Evolutionary conservation across 1,140 invertebrate species (phyloP), one percentile per base, ranked within the genome.

Genomic region (Drosophila pruinosa): DNA sequence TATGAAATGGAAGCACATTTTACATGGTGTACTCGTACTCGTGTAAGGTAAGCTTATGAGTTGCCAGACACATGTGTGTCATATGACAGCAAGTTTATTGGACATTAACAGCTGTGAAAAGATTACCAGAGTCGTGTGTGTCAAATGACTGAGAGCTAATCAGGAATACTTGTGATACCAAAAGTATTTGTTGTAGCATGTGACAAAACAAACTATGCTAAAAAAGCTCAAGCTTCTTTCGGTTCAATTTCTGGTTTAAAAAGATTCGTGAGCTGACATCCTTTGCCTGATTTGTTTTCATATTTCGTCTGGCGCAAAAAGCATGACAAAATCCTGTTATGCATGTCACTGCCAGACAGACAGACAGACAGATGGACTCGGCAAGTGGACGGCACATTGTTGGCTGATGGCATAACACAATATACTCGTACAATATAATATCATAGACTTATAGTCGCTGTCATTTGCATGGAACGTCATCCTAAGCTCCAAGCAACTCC

Each of bases 261-360:
- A 41, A 41, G 14, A 17, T 17, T 45, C 8, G 65, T 56, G 58
- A 57, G 59, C 43, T 53, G 38, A 45, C 38, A 61, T 74, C 56
- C 69, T 74, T 59, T 64, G 70, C 68, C 56, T 72, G 79, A 82
- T 82, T 78, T 83, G 65, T 73, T 83, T 78, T 63, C 59, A 73
- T 70, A 75, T 67, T 80, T 80, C 34, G 62, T 12, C 38, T 64
- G 45, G 28, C 52, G 45, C 45, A 78, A 71, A 71, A 79, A 68
- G 56, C 56, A 63, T 61, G 24, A 34, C 56, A 48, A 77, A 81
- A 82, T 82, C 79, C 58, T 59, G 79, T 82, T 83, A 75, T 83
- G 79, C 74, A 72, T 78, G 79, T 63, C 79, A 78, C 74, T 65
- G 65, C 21, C 56, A 43, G 38, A 52, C 19, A 15, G 48, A 36